Percentiles rank a stretch among this genome's conserved stretches.
Conservation (phyloP, 2,888 invertebrate species). For the Clostera curtula region DNA sequence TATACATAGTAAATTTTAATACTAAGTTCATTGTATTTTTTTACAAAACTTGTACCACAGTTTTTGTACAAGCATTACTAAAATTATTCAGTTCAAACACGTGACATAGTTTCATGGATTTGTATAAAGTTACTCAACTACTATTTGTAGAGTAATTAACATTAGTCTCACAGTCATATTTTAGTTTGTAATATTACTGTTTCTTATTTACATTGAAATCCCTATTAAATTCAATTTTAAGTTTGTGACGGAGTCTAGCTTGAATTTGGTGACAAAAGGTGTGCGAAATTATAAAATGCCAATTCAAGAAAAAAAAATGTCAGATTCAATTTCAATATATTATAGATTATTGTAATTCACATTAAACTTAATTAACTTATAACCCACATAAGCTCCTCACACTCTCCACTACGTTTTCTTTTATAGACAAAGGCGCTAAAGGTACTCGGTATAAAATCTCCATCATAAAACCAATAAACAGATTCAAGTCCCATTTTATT, state of each 20-base stretch:
- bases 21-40: too few species aligned
- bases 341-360: constrained; percentile 76
- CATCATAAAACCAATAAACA: constrained; percentile 74
- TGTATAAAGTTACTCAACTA: too few species aligned
- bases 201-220: too few species aligned
- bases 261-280: constrained; percentile 26
- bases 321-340: constrained; percentile 75
- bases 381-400: constrained; percentile 73
- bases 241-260: constrained; percentile 7
- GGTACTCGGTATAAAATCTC: constrained; percentile 74
- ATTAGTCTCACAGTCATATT: too few species aligned
- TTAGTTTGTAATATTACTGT: too few species aligned
- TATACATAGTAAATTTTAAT: too few species aligned
- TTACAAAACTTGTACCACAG: too few species aligned
- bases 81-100: too few species aligned
- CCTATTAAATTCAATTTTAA: neutral
- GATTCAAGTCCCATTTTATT: constrained; percentile 76
- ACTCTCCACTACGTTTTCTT: constrained; percentile 59
- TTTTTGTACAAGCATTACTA: too few species aligned
- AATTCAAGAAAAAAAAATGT: constrained; percentile 71
- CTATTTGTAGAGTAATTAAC: too few species aligned
- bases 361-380: constrained; percentile 74
- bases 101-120: too few species aligned
- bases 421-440: constrained; percentile 69
- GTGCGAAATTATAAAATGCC: constrained; percentile 51